phyloP scores from a whole-genome alignment of 2,888 invertebrate genomes.

The Nemotelus nigrinus region DNA sequence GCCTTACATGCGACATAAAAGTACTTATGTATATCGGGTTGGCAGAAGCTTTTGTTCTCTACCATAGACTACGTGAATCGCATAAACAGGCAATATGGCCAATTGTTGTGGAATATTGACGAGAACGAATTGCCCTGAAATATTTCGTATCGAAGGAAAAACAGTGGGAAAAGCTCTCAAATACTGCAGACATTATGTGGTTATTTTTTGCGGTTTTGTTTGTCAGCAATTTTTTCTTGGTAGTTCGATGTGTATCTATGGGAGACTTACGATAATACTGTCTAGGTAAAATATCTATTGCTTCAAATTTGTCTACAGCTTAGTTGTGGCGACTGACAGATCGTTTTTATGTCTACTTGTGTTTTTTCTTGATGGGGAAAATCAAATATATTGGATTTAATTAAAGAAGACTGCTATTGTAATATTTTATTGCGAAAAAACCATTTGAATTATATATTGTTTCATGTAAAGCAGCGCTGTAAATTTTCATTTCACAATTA shows the following conservation, averaged over 20 bases:
- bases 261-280: too few species aligned
- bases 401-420: too few species aligned
- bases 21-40: neutral
- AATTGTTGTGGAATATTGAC: neutral
- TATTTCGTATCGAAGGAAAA: neutral
- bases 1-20: neutral
- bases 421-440: too few species aligned
- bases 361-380: too few species aligned
- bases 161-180: neutral
- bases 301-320: too few species aligned
- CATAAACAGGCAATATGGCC: neutral
- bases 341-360: too few species aligned
- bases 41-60: constrained; percentile 8
- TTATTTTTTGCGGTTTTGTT: constrained; percentile 10
- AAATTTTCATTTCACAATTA: too few species aligned
- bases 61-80: neutral
- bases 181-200: neutral
- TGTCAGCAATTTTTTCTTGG: constrained; percentile 3
- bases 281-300: too few species aligned
- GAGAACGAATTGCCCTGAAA: neutral
- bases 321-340: too few species aligned
- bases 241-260: neutral
- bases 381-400: too few species aligned
- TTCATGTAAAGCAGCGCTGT: too few species aligned
- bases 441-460: too few species aligned